These are phyloP conservation scores for Schizaphis graminum DNA, from an alignment of 2,888 invertebrate species.

Conservation along the genomic window DNA sequence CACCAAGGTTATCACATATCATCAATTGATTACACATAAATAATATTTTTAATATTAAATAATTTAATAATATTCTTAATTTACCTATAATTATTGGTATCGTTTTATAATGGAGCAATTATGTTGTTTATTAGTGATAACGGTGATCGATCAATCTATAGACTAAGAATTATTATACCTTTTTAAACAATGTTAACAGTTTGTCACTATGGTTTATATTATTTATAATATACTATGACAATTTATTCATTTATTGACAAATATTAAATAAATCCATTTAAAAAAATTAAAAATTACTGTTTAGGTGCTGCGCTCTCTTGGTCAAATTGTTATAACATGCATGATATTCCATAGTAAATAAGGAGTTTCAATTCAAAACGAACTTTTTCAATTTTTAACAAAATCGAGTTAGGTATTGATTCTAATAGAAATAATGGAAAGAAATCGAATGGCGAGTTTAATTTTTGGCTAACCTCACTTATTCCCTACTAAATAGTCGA, in stretches of 20 bases:
- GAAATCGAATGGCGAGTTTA: no score
- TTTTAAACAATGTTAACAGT: no score
- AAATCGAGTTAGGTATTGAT: no score
- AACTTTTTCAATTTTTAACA: no score
- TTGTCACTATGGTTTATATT: no score
- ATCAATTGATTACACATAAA: background rate
- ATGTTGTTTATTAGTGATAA: background rate
- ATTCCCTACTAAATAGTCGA: no score
- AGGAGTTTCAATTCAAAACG: no score
- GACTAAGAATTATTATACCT: no score
- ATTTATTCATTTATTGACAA: background rate
- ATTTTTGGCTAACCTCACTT: no score
- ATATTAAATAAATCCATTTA: background rate
- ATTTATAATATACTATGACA: background rate
- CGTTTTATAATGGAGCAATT: background rate
- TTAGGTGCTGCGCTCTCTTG: conserved; percentile 23
- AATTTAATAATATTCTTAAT: background rate
- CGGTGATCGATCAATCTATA: no score
- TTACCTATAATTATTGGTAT: background rate
- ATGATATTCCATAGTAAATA: background rate
- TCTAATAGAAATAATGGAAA: no score
- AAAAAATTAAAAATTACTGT: background rate
- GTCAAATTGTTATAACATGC: background rate
- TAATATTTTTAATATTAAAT: background rate
- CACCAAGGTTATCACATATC: background rate